Evolutionary conservation across 1,140 invertebrate genomes (phyloP).

Genomic region (Oryctes rhinoceros): DNA sequence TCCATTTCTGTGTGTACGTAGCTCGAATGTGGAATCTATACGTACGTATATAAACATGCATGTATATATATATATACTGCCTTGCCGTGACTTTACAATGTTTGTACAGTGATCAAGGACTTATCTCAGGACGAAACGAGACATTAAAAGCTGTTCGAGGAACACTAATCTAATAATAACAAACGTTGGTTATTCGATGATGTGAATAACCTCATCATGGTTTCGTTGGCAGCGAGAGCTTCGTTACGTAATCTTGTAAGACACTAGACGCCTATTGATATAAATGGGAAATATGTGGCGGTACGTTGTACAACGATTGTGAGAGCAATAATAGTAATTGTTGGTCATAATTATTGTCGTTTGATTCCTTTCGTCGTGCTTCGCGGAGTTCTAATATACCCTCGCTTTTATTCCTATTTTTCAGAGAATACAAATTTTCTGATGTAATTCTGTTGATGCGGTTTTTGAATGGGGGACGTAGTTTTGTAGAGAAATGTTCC

Average conservation of each 20-base stretch:
- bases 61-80: neutral
- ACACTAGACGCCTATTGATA: neutral
- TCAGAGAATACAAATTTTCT: too few species aligned
- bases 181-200: neutral
- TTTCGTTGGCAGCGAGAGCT: neutral
- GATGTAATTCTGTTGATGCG: too few species aligned
- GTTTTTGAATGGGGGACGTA: too few species aligned
- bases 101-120: constrained; percentile 31
- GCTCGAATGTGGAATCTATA: neutral
- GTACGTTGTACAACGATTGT: constrained; percentile 2
- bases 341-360: neutral
- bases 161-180: constrained; percentile 34
- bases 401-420: neutral
- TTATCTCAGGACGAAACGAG: constrained; percentile 13
- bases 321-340: neutral
- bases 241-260: constrained; percentile 5
- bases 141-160: constrained; percentile 32
- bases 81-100: constrained; percentile 22
- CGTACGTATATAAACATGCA: neutral
- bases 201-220: constrained; percentile 11
- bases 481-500: too few species aligned
- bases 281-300: constrained; percentile 5
- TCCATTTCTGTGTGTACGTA: neutral
- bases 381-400: neutral
- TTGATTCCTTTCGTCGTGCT: too few species aligned